Conservation (phyloP, 1,140 invertebrate genomes). For the Batillaria attramentaria region DNA sequence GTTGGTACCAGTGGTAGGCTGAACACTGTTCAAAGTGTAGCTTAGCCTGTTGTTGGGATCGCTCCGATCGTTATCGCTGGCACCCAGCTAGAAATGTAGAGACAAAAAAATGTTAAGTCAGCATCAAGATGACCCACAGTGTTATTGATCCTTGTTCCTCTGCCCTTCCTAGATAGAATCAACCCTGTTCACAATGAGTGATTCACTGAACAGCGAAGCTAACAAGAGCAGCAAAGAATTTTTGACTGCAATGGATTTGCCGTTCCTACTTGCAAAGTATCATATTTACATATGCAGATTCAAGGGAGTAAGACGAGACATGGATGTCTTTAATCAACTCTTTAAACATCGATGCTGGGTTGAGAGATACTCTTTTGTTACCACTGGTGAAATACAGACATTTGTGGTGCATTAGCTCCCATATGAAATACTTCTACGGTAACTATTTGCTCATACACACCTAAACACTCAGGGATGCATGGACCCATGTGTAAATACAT, state of each 20-base stretch:
- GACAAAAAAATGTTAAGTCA: too few species aligned
- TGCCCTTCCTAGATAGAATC: too few species aligned
- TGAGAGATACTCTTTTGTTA: background rate
- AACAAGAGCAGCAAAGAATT: too few species aligned
- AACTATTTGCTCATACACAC: background rate
- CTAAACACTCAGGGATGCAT: background rate
- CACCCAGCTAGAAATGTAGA: slow-evolving; percentile 44
- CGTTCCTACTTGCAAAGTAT: too few species aligned
- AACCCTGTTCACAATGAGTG: too few species aligned
- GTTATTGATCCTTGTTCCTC: too few species aligned
- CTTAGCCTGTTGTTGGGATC: slow-evolving; percentile 39
- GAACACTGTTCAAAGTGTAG: slow-evolving; percentile 44
- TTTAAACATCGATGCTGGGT: background rate
- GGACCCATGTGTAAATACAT: background rate
- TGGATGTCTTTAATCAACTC: too few species aligned
- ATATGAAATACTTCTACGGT: background rate
- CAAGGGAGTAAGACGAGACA: too few species aligned
- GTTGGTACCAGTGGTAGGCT: slow-evolving; percentile 28
- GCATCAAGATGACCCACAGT: too few species aligned
- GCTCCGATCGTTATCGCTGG: slow-evolving; percentile 47
- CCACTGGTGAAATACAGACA: background rate
- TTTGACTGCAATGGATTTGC: too few species aligned
- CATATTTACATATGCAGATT: too few species aligned
- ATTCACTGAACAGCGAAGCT: too few species aligned
- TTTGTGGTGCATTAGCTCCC: background rate